Percentiles rank a stretch among this genome's conserved stretches.
phyloP scores from a whole-genome alignment of 1,140 invertebrate genomes.

The Nephila pilipes region DNA sequence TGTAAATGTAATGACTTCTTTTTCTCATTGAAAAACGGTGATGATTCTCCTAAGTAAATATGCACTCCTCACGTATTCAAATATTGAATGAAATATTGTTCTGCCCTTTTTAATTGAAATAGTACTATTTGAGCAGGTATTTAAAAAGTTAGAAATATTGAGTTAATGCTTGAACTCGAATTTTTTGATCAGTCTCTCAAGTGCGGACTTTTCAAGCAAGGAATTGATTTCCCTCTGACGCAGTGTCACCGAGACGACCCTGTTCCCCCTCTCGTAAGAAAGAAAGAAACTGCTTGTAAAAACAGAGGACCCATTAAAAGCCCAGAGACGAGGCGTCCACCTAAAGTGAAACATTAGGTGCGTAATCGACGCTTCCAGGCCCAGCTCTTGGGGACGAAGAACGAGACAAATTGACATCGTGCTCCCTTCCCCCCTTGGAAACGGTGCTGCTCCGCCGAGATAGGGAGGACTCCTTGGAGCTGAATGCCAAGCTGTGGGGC shows the following conservation, averaged over 20 bases:
- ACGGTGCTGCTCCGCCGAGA: not conserved
- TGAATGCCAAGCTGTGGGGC: not conserved
- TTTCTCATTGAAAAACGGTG: too few relatives aligned
- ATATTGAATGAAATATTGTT: too few relatives aligned
- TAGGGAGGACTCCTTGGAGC: not conserved
- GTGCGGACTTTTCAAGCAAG: too few relatives aligned
- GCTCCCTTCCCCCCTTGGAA: not conserved
- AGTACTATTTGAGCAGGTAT: too few relatives aligned
- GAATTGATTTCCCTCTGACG: too few relatives aligned
- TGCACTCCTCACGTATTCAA: too few relatives aligned
- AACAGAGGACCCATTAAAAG: not conserved
- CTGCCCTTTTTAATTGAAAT: too few relatives aligned
- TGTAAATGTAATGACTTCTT: too few relatives aligned
- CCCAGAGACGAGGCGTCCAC: not conserved
- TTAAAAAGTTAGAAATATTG: too few relatives aligned
- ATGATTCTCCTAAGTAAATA: too few relatives aligned
- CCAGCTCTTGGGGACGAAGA: not conserved
- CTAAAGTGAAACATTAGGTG: conserved; percentile 66
- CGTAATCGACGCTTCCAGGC: conserved; percentile 49
- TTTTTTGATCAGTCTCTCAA: too few relatives aligned
- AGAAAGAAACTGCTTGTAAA: not conserved
- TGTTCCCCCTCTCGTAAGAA: not conserved
- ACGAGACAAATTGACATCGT: conserved; percentile 48
- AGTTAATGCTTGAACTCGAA: too few relatives aligned
- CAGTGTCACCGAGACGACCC: not conserved